Base-by-base conservation (phyloP, 2,797 vertebrate species). In the Ceryle rudis region DNA sequence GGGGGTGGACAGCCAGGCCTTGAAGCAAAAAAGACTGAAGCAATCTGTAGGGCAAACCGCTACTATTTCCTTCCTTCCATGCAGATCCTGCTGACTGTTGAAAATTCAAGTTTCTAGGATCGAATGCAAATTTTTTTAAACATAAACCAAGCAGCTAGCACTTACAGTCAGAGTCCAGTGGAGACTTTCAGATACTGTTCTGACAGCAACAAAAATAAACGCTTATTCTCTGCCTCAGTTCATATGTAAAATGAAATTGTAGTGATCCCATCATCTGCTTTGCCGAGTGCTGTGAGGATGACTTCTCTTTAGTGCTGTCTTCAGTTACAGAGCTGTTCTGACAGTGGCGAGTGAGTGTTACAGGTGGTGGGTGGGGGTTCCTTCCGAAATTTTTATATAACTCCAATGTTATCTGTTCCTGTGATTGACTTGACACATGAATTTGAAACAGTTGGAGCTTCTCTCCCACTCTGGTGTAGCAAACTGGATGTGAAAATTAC, bases 331-430 rank as follows among this genome's bases (percentile, higher is more conserved):
- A 96, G 94, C 92, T 93, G 92, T 89, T 97, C 95, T 95, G 96
- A 95, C 94, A 93, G 95, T 94, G 96, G 91, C 93, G 95, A 97
- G 95, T 94, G 93, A 97, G 93, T 96, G 95, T 96, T 97, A 95
- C 93, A 94, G 96, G 96, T 97, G 96, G 96, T 95, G 94, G 94
- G 74, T 82, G 95, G 81, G 94, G 95, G 95, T 97, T 97, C 95
- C 95, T 97, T 95, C 96, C 96, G 92, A 96, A 96, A 93, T 95
- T 96, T 96, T 97, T 97, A 94, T 88, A 85, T 82, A 89, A 86
- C 77, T 89, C 83, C 67, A 60, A 26, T 74, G 74, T 61, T 65
- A 74, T 83, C 71, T 81, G 71, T 82, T 94, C 94, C 86, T 71
- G 85, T 86, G 91, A 85, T 74, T 83, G 94, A 95, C 88, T 86